Evolutionary conservation across 2,797 vertebrate genomes (phyloP).

Genomic region (Channallabes apus): DNA sequence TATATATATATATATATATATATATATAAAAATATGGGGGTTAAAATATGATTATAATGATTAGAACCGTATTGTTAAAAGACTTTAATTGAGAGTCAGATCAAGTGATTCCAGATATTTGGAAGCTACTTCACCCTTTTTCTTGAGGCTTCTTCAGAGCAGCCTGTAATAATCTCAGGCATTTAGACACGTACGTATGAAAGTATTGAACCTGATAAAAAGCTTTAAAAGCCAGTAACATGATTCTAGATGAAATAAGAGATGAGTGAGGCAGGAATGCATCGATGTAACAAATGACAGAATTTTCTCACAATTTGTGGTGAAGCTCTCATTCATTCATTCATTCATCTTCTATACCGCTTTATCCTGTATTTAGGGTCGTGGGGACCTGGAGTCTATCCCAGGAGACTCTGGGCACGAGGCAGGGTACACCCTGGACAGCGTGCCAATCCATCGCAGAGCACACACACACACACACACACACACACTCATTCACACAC

Average conservation of each 20-base stretch:
- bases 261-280: neutral
- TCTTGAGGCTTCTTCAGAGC: neutral
- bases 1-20: no score
- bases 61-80: neutral
- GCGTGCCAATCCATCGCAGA: no score
- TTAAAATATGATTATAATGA: neutral
- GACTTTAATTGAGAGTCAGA: neutral
- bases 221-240: conserved; percentile 12
- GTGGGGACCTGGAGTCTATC: no score
- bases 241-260: conserved; percentile 8
- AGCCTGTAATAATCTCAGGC: neutral
- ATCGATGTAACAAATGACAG: neutral
- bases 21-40: neutral
- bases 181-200: neutral
- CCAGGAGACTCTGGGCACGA: no score
- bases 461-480: no score
- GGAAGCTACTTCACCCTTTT: neutral
- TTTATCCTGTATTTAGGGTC: no score
- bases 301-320: no score
- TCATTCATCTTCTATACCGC: no score
- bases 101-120: neutral
- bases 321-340: no score
- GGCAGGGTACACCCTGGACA: no score
- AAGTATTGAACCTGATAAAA: neutral
- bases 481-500: no score